phyloP scores from a whole-genome alignment of 2,113 vertebrate species.

The Eudyptes chrysolophus region DNA sequence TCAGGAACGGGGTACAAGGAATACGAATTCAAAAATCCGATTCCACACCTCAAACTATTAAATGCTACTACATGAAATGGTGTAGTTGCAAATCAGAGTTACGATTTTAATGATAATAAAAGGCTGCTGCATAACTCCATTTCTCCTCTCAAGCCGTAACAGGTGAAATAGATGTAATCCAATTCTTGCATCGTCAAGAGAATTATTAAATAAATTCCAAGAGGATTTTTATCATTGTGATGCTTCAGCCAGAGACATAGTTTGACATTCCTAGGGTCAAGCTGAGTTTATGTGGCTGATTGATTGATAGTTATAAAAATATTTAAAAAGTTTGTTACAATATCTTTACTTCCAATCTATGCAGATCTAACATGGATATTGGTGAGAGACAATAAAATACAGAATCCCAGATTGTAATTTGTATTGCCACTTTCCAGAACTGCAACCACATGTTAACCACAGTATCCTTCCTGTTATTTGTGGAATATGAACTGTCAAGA shows the following conservation, averaged over 20 bases:
- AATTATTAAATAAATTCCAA: not conserved
- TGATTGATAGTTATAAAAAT: not conserved
- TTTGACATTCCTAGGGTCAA: not conserved
- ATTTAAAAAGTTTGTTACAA: not conserved
- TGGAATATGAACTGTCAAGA: constrained; percentile 12
- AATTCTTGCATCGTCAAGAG: not conserved
- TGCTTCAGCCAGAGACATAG: not conserved
- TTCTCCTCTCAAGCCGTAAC: not conserved
- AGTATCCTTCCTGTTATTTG: constrained; percentile 29
- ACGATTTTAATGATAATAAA: not conserved
- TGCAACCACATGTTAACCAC: constrained; percentile 18
- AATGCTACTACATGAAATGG: not conserved
- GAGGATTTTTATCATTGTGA: not conserved
- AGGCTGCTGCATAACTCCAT: not conserved
- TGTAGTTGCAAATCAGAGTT: not conserved
- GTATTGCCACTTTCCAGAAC: not conserved
- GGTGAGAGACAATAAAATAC: not conserved
- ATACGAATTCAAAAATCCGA: not conserved
- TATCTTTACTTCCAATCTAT: not conserved
- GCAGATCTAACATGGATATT: not conserved
- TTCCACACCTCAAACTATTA: not conserved
- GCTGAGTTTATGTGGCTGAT: not conserved
- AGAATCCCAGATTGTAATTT: not conserved
- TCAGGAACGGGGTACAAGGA: not conserved
- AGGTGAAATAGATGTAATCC: not conserved